A percentile compares a stretch with the other conserved stretches of the same genome.
Conservation (phyloP, 2,113 vertebrate species). For the Marcusenius ussheri region DNA sequence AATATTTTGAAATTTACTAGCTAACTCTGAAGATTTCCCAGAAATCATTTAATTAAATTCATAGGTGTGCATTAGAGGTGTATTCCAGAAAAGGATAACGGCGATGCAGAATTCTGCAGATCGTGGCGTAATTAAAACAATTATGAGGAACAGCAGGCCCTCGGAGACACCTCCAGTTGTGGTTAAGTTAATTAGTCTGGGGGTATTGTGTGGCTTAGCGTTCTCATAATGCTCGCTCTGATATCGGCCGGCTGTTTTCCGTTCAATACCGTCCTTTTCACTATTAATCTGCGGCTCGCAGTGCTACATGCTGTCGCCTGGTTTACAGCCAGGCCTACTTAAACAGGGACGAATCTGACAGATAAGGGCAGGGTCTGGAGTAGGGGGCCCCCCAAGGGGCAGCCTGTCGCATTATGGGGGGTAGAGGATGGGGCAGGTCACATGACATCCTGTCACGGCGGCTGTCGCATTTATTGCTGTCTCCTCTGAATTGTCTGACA, state of each 20-base stretch:
- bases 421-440: not conserved
- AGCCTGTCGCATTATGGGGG: not conserved
- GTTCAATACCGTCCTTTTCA: not conserved
- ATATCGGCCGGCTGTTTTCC: not conserved
- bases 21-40: not conserved
- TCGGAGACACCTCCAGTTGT: not conserved
- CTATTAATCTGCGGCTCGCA: not conserved
- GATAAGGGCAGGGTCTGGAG: not conserved
- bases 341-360: not conserved
- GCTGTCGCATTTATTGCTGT: not conserved
- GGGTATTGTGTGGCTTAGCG: not conserved
- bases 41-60: not conserved
- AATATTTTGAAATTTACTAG: not conserved
- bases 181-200: not conserved
- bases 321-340: not conserved
- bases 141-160: not conserved
- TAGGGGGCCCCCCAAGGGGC: not conserved
- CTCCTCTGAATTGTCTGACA: not conserved
- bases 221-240: not conserved
- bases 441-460: not conserved
- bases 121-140: not conserved
- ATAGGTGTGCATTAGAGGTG: not conserved
- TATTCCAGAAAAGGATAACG: not conserved
- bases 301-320: not conserved
- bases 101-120: not conserved